A percentile compares a stretch with the other conserved stretches of the same genome.
Evolutionary conservation across 1,140 invertebrate genomes (phyloP).

Genomic region (Camponotus vicinus): DNA sequence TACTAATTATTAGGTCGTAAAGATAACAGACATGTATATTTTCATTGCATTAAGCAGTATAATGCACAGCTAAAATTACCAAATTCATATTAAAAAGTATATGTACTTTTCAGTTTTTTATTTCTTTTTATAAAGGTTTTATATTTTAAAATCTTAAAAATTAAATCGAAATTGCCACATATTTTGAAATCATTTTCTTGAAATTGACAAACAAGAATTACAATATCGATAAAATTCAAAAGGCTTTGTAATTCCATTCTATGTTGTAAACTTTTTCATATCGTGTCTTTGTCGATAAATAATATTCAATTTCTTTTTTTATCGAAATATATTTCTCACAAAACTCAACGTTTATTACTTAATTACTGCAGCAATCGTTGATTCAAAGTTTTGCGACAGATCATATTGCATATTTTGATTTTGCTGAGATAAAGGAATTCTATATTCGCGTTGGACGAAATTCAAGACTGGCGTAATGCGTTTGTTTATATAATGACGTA

Average conservation of each 20-base stretch:
- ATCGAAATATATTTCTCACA: background rate
- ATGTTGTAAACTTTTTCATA: background rate
- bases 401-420: background rate
- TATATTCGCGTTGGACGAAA: background rate
- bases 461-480: background rate
- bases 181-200: slow-evolving; percentile 4
- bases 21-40: background rate
- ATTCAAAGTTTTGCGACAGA: background rate
- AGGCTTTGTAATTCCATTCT: background rate
- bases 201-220: background rate
- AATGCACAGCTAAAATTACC: background rate
- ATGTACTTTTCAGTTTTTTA: background rate
- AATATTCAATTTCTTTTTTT: background rate
- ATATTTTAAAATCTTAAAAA: too few species aligned
- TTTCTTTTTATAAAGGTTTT: too few species aligned
- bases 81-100: background rate
- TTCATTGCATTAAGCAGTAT: background rate
- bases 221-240: background rate
- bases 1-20: slow-evolving; percentile 32
- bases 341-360: background rate
- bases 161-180: background rate
- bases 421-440: background rate
- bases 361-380: background rate
- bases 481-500: background rate
- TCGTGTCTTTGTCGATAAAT: background rate